A percentile compares a stretch with the other conserved stretches of the same genome.
Evolutionary conservation across 2,888 invertebrate genomes (phyloP).

Genomic region (Diaprepes abbreviatus): DNA sequence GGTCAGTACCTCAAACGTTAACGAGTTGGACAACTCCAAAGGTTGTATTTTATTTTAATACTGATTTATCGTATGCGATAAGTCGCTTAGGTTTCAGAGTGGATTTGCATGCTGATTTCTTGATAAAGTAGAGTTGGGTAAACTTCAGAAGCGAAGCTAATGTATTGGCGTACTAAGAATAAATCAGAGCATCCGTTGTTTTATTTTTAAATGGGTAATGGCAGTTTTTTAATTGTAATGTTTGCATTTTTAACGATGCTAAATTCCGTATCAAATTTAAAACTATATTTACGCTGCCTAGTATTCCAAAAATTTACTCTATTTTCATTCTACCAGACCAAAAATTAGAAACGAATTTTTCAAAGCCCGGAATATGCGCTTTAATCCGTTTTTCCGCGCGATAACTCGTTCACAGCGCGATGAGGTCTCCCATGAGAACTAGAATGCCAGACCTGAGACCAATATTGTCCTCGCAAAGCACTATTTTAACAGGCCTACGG

Average conservation of each 20-base stretch:
- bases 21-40: constrained; percentile 49
- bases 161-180: neutral
- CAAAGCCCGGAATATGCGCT: neutral
- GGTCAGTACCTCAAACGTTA: constrained; percentile 52
- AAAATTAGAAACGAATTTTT: constrained; percentile 8
- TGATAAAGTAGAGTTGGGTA: constrained; percentile 26
- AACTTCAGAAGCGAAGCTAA: neutral
- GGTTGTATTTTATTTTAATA: constrained; percentile 46
- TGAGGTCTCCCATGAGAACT: constrained; percentile 32
- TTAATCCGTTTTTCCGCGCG: constrained; percentile 31
- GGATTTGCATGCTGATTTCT: constrained; percentile 45
- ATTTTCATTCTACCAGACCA: neutral
- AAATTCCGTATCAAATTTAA: too few species aligned
- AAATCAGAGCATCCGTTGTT: neutral
- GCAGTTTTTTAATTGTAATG: too few species aligned
- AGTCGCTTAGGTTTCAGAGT: constrained; percentile 38
- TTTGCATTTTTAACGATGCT: too few species aligned
- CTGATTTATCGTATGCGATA: constrained; percentile 48
- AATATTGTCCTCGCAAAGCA: constrained; percentile 47
- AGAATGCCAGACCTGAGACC: constrained; percentile 45
- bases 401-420: constrained; percentile 36
- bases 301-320: too few species aligned
- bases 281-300: too few species aligned
- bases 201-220: too few species aligned
- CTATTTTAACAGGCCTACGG: constrained; percentile 48